A percentile compares a stretch with the other conserved stretches of the same genome.
Evolutionary conservation across 2,113 vertebrate species (phyloP).

Genomic region (Hypocryptadius cinnamomeus): DNA sequence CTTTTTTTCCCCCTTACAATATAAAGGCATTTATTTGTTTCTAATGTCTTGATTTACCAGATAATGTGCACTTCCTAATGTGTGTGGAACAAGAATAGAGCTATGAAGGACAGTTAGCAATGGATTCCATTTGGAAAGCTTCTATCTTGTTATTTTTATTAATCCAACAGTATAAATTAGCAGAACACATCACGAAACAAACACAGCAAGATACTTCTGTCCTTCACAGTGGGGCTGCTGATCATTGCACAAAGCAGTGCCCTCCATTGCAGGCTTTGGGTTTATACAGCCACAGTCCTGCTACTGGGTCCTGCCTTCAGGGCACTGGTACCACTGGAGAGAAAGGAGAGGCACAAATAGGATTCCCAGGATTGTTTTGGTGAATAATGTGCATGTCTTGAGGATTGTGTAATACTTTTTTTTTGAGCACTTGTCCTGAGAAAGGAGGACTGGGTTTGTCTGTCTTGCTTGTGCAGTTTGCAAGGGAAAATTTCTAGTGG

Average conservation of each 20-base stretch:
- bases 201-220: background rate
- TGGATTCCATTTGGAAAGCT: background rate
- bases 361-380: background rate
- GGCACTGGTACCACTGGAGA: background rate
- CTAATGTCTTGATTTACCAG: background rate
- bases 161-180: background rate
- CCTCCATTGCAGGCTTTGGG: background rate
- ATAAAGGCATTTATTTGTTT: slow-evolving; percentile 22
- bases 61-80: background rate
- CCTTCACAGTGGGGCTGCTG: background rate
- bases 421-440: background rate
- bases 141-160: background rate
- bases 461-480: background rate
- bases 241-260: background rate
- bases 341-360: background rate
- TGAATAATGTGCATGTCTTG: background rate
- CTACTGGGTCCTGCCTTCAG: background rate
- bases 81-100: background rate
- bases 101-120: background rate
- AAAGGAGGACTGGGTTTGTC: background rate
- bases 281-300: background rate
- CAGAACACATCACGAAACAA: background rate
- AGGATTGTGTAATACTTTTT: background rate
- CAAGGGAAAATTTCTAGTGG: background rate
- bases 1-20: too few relatives aligned